Evolutionary conservation across 2,888 invertebrate species (phyloP).

Genomic region (Hydrotaea diabolus): DNA sequence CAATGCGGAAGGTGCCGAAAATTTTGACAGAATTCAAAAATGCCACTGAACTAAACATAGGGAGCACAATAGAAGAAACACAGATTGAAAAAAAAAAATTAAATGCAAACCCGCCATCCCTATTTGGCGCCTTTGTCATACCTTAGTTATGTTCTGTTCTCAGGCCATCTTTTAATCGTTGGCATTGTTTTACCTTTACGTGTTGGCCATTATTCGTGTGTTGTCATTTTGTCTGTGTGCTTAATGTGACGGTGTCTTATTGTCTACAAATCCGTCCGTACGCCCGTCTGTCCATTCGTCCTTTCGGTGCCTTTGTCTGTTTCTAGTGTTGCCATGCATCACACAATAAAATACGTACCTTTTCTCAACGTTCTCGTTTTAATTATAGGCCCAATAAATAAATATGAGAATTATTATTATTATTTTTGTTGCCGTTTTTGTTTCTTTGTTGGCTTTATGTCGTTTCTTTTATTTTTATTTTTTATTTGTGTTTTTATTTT

Average conservation of each 20-base stretch:
- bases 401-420: constrained; percentile 34
- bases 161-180: constrained; percentile 51
- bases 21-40: too few relatives aligned
- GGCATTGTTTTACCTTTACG: constrained; percentile 56
- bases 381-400: constrained; percentile 50
- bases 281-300: background rate
- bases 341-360: constrained; percentile 33
- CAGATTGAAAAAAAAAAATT: too few relatives aligned
- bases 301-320: background rate
- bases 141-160: constrained; percentile 13
- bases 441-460: constrained; percentile 2
- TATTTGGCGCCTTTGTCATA: background rate
- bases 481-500: constrained; percentile 1
- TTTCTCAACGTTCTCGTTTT: constrained; percentile 31
- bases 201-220: constrained; percentile 35
- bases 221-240: constrained; percentile 23
- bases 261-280: background rate
- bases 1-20: too few relatives aligned
- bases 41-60: too few relatives aligned
- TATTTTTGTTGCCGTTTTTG: background rate
- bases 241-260: background rate
- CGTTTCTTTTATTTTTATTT: background rate
- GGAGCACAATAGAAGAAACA: too few relatives aligned
- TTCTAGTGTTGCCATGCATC: background rate
- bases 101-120: too few relatives aligned